A percentile compares a stretch with the other conserved stretches of the same genome.
These are phyloP conservation scores for Amiota minor DNA, from an alignment of 2,888 invertebrate species.

Conservation along the genomic window DNA sequence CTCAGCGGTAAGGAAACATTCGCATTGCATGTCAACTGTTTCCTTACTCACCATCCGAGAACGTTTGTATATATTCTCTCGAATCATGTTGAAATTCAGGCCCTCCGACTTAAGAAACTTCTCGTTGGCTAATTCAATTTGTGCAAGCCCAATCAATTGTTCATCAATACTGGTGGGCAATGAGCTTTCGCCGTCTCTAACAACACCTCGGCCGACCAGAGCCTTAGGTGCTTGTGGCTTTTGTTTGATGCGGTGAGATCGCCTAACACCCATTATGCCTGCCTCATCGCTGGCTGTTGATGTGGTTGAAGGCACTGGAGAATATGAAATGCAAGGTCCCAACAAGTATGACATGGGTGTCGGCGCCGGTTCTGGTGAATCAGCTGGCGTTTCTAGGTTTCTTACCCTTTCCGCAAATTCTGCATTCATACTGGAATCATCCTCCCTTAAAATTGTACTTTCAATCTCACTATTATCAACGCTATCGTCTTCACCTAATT, in stretches of 20 bases:
- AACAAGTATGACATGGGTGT: slow-evolving; percentile 48
- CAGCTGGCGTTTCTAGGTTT: slow-evolving; percentile 60
- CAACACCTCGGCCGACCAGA: slow-evolving; percentile 78
- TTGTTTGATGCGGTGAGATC: slow-evolving; percentile 84
- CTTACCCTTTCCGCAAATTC: slow-evolving; percentile 49
- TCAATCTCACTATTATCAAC: slow-evolving; percentile 39
- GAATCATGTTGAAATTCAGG: slow-evolving; percentile 84
- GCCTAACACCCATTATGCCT: slow-evolving; percentile 76
- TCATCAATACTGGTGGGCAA: slow-evolving; percentile 71
- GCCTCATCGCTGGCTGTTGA: neutral
- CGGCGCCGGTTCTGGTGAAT: slow-evolving; percentile 53
- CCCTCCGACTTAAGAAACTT: slow-evolving; percentile 71
- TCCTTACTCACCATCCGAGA: slow-evolving; percentile 92
- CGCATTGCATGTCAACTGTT: slow-evolving; percentile 94
- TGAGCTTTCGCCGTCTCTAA: slow-evolving; percentile 73
- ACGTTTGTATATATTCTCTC: slow-evolving; percentile 89
- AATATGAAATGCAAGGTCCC: slow-evolving; percentile 48
- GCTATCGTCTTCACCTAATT: slow-evolving; percentile 58
- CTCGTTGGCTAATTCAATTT: slow-evolving; percentile 69
- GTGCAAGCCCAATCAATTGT: slow-evolving; percentile 65
- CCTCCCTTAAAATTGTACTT: neutral
- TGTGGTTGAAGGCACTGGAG: slow-evolving; percentile 3
- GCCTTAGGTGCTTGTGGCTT: slow-evolving; percentile 75
- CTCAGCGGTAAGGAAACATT: slow-evolving; percentile 92
- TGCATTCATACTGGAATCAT: neutral